Conservation (phyloP, 2,797 vertebrate genomes). For the Arctocebus calabarensis region DNA sequence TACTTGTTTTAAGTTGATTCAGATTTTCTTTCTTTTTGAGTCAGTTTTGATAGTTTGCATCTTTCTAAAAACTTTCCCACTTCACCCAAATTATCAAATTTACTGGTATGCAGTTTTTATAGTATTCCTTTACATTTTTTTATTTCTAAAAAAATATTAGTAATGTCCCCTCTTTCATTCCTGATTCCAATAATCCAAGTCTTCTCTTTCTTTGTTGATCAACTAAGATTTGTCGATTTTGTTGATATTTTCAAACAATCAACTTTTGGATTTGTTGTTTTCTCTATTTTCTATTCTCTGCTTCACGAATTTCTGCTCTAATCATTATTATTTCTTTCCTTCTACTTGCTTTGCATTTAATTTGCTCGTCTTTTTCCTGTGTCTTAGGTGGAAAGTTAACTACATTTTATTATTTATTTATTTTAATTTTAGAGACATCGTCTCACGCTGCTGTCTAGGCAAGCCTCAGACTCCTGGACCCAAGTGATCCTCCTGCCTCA, state of each 20-base stretch:
- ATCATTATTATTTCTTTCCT: neutral
- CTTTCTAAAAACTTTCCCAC: neutral
- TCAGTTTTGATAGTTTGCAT: neutral
- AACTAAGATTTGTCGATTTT: neutral
- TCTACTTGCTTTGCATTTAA: neutral
- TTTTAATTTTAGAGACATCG: too few species aligned
- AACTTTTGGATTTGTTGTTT: neutral
- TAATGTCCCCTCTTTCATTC: neutral
- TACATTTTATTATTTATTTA: neutral
- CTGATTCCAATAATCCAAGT: neutral
- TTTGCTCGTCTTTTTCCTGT: neutral
- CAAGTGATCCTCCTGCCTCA: too few species aligned
- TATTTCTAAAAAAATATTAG: neutral
- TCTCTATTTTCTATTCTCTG: neutral
- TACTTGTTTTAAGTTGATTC: neutral
- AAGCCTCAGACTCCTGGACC: too few species aligned
- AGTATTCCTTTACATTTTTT: neutral
- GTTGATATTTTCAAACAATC: neutral
- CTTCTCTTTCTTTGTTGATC: neutral
- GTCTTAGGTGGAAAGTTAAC: neutral
- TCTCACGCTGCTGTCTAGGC: too few species aligned
- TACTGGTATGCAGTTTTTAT: neutral
- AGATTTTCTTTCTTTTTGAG: constrained; percentile 16
- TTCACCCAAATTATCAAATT: neutral
- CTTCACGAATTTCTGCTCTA: neutral